A percentile compares a stretch with the other conserved stretches of the same genome.
phyloP scores from a whole-genome alignment of 2,888 invertebrate species.

The Meta bourneti region DNA sequence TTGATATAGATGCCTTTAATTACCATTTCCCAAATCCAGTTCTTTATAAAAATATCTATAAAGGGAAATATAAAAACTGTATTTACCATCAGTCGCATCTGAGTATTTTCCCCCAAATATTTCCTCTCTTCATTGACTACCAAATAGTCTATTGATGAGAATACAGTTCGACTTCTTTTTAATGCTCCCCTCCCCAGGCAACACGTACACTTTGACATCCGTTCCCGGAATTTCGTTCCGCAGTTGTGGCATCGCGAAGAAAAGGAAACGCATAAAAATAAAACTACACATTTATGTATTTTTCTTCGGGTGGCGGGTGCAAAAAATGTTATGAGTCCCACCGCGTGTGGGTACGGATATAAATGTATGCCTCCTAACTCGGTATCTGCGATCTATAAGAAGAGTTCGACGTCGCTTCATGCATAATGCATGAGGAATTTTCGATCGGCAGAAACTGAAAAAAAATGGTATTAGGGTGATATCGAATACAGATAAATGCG shows the following conservation, averaged over 20 bases:
- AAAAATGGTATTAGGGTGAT: slow-evolving; percentile 64
- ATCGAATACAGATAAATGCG: slow-evolving; percentile 70
- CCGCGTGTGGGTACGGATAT: slow-evolving; percentile 17
- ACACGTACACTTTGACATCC: slow-evolving; percentile 25
- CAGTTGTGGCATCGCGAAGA: slow-evolving; percentile 17
- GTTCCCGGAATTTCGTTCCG: slow-evolving; percentile 4
- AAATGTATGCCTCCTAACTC: slow-evolving; percentile 33
- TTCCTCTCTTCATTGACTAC: background rate
- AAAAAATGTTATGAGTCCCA: slow-evolving; percentile 9
- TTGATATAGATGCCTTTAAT: background rate
- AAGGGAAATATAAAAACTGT: background rate
- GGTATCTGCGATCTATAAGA: slow-evolving; percentile 4
- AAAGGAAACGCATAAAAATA: background rate
- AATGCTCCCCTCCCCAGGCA: background rate
- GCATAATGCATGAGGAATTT: slow-evolving; percentile 65
- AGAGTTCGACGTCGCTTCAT: slow-evolving; percentile 24
- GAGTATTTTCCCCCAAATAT: background rate
- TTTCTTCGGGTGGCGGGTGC: slow-evolving; percentile 24
- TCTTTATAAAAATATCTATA: background rate
- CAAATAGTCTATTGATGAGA: background rate
- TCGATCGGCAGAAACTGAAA: slow-evolving; percentile 50
- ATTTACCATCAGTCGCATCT: background rate
- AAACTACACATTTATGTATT: slow-evolving; percentile 46
- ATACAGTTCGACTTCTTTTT: background rate
- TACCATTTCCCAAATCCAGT: background rate